phyloP scores from a whole-genome alignment of 2,888 invertebrate species.

The Zaprionus lineosus region DNA sequence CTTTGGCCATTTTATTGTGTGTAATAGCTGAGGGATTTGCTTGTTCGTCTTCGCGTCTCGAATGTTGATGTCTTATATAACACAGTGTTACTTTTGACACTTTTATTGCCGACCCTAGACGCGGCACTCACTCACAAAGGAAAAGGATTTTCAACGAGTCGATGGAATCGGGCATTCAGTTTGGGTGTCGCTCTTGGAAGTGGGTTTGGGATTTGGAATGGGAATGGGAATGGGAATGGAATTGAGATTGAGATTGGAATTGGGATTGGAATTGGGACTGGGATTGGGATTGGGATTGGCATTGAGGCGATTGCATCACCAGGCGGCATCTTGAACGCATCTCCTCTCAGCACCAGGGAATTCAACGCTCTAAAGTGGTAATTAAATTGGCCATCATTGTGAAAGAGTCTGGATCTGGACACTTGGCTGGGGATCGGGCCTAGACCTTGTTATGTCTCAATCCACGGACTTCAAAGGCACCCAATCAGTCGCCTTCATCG shows the following conservation, averaged over 20 bases:
- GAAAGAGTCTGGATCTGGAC: slow-evolving; percentile 40
- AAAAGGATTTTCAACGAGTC: too few relatives aligned
- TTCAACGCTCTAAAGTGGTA: slow-evolving; percentile 72
- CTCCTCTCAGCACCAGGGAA: slow-evolving; percentile 49
- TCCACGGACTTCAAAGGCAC: slow-evolving; percentile 31
- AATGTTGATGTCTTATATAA: slow-evolving; percentile 73
- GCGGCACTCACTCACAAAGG: slow-evolving; percentile 44
- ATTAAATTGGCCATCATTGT: slow-evolving; percentile 71
- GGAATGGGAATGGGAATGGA: not conserved
- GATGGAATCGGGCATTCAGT: not conserved
- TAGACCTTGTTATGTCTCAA: slow-evolving; percentile 62
- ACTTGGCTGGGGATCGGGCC: not conserved
- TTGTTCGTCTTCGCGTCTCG: slow-evolving; percentile 28
- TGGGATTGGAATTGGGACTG: not conserved
- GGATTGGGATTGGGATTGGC: not conserved
- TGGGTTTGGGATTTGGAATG: not conserved
- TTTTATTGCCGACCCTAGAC: slow-evolving; percentile 65
- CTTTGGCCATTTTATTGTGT: slow-evolving; percentile 47
- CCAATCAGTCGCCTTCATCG: slow-evolving; percentile 13
- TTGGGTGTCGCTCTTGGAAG: not conserved
- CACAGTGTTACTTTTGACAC: slow-evolving; percentile 79
- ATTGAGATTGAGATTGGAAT: too few relatives aligned
- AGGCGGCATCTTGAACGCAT: slow-evolving; percentile 20
- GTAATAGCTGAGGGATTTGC: slow-evolving; percentile 71
- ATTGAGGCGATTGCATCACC: too few relatives aligned